A percentile compares a stretch with the other conserved stretches of the same genome.
Evolutionary conservation across 2,113 vertebrate species (phyloP).

Genomic region (Geococcyx californianus): DNA sequence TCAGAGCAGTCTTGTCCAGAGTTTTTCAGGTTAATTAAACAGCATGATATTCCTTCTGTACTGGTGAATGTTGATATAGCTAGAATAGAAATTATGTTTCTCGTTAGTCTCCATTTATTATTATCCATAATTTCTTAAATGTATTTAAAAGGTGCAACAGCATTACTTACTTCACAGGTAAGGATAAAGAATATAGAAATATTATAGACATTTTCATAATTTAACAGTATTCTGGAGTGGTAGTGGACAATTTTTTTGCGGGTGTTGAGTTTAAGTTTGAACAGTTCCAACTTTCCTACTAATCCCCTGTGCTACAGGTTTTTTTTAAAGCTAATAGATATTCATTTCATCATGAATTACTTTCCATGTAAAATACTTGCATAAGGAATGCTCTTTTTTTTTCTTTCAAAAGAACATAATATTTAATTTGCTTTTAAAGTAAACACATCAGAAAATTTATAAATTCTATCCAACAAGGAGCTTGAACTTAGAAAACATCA

Average conservation of each 20-base stretch:
- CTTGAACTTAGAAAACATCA: not conserved
- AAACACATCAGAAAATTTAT: not conserved
- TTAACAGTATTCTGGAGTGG: not conserved
- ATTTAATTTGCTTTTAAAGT: constrained; percentile 21
- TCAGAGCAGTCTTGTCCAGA: not conserved
- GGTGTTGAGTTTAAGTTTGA: not conserved
- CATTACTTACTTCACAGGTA: not conserved
- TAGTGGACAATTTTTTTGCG: not conserved
- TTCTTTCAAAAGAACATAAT: not conserved
- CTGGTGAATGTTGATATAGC: not conserved
- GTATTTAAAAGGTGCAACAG: not conserved
- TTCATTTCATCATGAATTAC: constrained; percentile 20
- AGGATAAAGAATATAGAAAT: not conserved
- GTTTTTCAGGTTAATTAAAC: not conserved
- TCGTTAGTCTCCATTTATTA: not conserved
- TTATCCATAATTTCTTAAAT: not conserved
- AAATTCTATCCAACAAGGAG: not conserved
- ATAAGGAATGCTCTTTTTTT: not conserved
- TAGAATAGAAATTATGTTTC: not conserved
- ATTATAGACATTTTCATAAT: not conserved
- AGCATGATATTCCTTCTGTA: not conserved
- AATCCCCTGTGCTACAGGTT: not conserved
- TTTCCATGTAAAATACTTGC: not conserved
- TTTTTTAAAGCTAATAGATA: constrained; percentile 41
- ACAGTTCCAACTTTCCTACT: not conserved